Base-by-base conservation (phyloP, 2,888 invertebrate species). In the Leptopilina syphax region DNA sequence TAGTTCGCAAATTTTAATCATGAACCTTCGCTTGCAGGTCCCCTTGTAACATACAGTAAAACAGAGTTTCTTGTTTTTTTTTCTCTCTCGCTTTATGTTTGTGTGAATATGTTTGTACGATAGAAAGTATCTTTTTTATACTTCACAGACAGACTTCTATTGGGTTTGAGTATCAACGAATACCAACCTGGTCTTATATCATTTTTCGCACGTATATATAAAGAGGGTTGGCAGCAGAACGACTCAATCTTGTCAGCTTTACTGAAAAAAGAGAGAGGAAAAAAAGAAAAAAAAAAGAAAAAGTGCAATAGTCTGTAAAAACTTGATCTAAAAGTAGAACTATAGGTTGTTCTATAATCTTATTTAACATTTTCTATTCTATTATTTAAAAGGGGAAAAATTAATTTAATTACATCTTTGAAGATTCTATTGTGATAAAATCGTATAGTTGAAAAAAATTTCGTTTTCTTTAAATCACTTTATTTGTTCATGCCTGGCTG, bases 1-100 rank as follows among this genome's bases (percentile, higher is more conserved):
- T 13, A 57, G 73, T 73, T 57, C n/a, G 41, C 73, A 57, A 73
- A 57, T 73, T 73, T 60, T 73, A 73, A 73, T 73, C 73, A 73
- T 34, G 57, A 73, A 73, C 54, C 57, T 73, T 73, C 73, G 57
- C 73, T 57, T 54, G 57, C 57, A 73, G n/a, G 41, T 27, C 34
- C 8, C 57, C 57, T 73, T 60, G n/a, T 57, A 13, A 57, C 54
- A 73, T 57, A 41, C 57, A 57, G 13, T 70, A 73, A 63, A 73
- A 34, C 57, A 13, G 50, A 50, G 50, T 50, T 50, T 50, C 50
- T 50, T 50, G 50, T 50, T 50, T 50, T 50, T 50, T 50, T 50
- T 50, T 50, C 10, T 50, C 10, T 9, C 10, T 50, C 1, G 24
- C 7, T 13, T 27, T 13, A 12, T 54, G 34, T 73, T 8, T 54